Evolutionary conservation across 2,797 vertebrate species (phyloP).

Genomic region (Lemur catta): DNA sequence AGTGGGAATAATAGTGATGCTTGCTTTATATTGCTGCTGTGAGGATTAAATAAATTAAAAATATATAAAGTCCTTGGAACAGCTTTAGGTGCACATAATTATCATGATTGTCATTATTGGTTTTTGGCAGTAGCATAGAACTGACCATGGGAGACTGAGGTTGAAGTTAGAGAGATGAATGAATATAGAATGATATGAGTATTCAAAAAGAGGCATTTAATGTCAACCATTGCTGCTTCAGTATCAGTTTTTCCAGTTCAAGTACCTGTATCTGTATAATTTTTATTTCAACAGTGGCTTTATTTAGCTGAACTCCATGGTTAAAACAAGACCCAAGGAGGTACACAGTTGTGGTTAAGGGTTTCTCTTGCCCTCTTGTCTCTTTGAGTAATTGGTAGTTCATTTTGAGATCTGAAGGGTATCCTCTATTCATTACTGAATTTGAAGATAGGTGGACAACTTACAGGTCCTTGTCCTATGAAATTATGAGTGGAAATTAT

Average conservation of each 20-base stretch:
- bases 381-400: not conserved
- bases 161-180: not conserved
- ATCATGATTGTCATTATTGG: not conserved
- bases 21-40: not conserved
- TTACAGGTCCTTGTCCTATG: not conserved
- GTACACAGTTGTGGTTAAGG: not conserved
- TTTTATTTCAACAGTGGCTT: conserved; percentile 26
- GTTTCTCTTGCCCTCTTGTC: not conserved
- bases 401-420: conserved; percentile 40
- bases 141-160: not conserved
- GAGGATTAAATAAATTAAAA: conserved; percentile 27
- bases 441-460: conserved; percentile 3
- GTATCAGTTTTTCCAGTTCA: not conserved
- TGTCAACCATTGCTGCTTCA: conserved; percentile 6
- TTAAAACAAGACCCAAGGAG: not conserved
- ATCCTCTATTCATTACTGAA: conserved; percentile 15
- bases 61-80: not conserved
- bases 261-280: not conserved
- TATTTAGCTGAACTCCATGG: conserved; percentile 47
- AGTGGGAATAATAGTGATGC: not conserved
- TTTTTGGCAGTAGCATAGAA: conserved; percentile 13
- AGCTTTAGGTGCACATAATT: not conserved
- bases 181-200: not conserved
- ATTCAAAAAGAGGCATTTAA: conserved; percentile 15
- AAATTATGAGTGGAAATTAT: conserved; percentile 29